Base-by-base conservation (phyloP, 2,797 vertebrate genomes). In the Coregonus ussuriensis region DNA sequence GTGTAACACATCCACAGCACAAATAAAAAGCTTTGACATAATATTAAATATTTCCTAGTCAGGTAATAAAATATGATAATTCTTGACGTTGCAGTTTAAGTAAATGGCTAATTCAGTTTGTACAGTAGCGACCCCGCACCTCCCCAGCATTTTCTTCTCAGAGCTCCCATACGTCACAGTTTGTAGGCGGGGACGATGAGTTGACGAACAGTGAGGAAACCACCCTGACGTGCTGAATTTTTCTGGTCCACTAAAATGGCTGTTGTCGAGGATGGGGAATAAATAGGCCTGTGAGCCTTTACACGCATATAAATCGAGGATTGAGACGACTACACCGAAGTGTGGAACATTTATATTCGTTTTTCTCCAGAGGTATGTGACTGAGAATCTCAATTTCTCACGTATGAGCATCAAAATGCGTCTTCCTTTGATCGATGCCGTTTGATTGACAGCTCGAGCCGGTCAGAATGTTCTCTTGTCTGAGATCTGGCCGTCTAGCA, bases 201-300 rank as follows among this genome's bases (percentile, higher is more conserved):
- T 13, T 47, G 41, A 47, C 41, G 41, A 47, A 47, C 41, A 47
- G 41, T 47, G 41, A 47, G 41, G 41, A 9, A 11, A 29, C 1
- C 18, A 47, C 15, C 0, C 5, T 66, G 62, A 25, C 71, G 29
- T 65, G n/a, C 59, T 67, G n/a, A 35, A 29, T 47, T 66, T 73
- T n/a, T 73, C 35, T 76, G 47, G 76, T 79, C 35, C 72, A 66
- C 73, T 79, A 82, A 85, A 81, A 88, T 85, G 87, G 87, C 85
- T 85, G 83, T 71, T 81, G 77, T 63, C 52, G 54, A 77, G 77
- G 87, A 87, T 87, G 83, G 79, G 77, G 77, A 82, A 79, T 47
- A 47, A 47, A 11, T 84, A 83, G 82, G 82, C 66, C 33, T 53
- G 37, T 74, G 41, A 63, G 52, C 52, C 37, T 47, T 18, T 6